Conservation (phyloP, 2,113 vertebrate species). For the Brienomyrus longianalis region DNA sequence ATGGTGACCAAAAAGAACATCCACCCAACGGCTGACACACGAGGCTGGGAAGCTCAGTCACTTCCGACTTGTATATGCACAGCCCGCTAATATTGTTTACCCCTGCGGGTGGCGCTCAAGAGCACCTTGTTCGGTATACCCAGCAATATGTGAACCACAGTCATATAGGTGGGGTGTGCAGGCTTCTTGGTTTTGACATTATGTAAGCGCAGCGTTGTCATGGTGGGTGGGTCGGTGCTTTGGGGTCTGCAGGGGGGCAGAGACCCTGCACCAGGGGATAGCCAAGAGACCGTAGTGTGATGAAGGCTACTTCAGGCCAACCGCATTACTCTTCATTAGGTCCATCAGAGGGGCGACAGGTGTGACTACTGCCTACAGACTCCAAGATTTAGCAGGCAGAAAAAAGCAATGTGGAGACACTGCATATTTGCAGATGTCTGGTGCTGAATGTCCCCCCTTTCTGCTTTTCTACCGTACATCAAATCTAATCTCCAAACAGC, state of each 20-base stretch:
- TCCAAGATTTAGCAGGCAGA: background rate
- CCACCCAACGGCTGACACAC: no score
- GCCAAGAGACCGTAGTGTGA: background rate
- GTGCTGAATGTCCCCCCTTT: background rate
- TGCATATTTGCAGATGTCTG: background rate
- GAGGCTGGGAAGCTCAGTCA: background rate
- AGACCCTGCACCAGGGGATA: background rate
- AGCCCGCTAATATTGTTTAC: background rate
- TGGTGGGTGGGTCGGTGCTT: background rate
- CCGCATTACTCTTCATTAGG: conserved; percentile 16
- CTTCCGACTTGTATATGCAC: background rate
- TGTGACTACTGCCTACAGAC: background rate
- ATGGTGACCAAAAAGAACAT: background rate
- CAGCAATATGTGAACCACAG: background rate
- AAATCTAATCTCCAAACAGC: background rate
- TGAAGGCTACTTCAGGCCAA: background rate
- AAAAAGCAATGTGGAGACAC: background rate
- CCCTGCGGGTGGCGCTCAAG: background rate
- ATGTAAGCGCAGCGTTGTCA: background rate
- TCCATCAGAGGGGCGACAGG: background rate
- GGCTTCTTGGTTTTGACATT: background rate
- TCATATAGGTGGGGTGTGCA: background rate
- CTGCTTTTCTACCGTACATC: background rate
- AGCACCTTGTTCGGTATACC: background rate
- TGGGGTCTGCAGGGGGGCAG: background rate